Percentiles rank a stretch among this genome's conserved stretches.
These are phyloP conservation scores for Pimephales promelas DNA, from an alignment of 2,113 vertebrate species.

Conservation along the genomic window DNA sequence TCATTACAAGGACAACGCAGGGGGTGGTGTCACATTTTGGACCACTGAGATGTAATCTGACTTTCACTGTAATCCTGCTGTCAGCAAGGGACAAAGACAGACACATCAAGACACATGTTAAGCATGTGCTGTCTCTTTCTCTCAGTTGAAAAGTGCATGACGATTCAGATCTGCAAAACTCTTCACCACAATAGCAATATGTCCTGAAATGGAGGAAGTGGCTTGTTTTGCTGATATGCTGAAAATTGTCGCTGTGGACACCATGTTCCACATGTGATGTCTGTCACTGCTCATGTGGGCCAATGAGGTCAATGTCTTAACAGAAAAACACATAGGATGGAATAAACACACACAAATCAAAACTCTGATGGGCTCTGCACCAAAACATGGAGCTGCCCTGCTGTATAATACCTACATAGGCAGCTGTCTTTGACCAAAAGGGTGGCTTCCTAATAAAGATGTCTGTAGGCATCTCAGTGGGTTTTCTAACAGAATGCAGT, in stretches of 20 bases:
- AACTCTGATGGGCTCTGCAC: neutral
- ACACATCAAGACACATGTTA: conserved; percentile 8
- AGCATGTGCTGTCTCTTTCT: neutral
- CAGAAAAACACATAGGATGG: neutral
- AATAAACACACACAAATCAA: neutral
- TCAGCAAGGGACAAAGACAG: conserved; percentile 25
- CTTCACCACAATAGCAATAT: neutral
- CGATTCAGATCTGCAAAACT: conserved; percentile 21
- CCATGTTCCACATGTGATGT: neutral
- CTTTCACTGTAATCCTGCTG: conserved; percentile 58
- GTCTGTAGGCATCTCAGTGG: neutral
- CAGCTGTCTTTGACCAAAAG: neutral
- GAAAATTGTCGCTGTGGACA: neutral
- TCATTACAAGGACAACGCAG: conserved; percentile 32
- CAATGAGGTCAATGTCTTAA: neutral
- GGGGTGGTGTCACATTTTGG: conserved; percentile 59
- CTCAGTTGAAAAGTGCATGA: conserved; percentile 9
- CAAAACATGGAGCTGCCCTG: neutral
- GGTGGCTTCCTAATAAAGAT: neutral
- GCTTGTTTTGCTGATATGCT: conserved; percentile 22
- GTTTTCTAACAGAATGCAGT: neutral
- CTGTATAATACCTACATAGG: neutral
- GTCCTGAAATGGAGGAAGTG: conserved; percentile 25
- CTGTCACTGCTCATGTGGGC: neutral
- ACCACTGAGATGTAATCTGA: conserved; percentile 57